Evolutionary conservation across 1,140 invertebrate genomes (phyloP).

Genomic region (Apis dorsata): DNA sequence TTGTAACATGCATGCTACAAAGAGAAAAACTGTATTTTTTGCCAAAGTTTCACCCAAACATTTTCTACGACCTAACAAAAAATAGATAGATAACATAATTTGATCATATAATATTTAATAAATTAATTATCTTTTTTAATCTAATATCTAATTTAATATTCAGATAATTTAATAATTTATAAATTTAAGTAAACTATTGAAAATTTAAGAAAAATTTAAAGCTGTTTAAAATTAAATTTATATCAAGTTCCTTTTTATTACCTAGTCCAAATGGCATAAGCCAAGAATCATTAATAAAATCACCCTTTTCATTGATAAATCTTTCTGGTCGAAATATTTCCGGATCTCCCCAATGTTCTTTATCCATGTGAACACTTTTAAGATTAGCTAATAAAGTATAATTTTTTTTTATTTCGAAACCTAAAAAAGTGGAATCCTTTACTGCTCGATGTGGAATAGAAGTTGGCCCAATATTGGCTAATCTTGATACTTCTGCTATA

Average conservation of each 20-base stretch:
- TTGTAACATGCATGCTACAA: slow-evolving; percentile 74
- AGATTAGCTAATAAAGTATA: slow-evolving; percentile 75
- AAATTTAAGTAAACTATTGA: too few relatives aligned
- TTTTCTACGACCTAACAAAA: slow-evolving; percentile 73
- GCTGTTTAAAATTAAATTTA: too few relatives aligned
- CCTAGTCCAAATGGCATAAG: slow-evolving; percentile 81
- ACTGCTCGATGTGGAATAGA: slow-evolving; percentile 76
- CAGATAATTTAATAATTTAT: too few relatives aligned
- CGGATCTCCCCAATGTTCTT: slow-evolving; percentile 81
- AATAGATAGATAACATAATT: not conserved
- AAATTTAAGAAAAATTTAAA: too few relatives aligned
- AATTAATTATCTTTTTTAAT: too few relatives aligned
- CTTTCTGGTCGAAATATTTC: slow-evolving; percentile 82
- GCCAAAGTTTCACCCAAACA: slow-evolving; percentile 79
- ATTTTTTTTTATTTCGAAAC: slow-evolving; percentile 79
- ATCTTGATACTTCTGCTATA: slow-evolving; percentile 77
- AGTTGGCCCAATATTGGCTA: slow-evolving; percentile 78
- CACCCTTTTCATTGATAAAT: slow-evolving; percentile 80
- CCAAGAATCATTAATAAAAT: slow-evolving; percentile 78
- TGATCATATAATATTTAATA: not conserved
- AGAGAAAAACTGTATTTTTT: slow-evolving; percentile 76
- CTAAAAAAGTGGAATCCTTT: slow-evolving; percentile 73
- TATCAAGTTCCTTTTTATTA: slow-evolving; percentile 51
- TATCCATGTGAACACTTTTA: slow-evolving; percentile 76
- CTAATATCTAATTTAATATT: too few relatives aligned